Conservation (phyloP, 1,140 invertebrate genomes). For the Pseudachorutes palmiensis region DNA sequence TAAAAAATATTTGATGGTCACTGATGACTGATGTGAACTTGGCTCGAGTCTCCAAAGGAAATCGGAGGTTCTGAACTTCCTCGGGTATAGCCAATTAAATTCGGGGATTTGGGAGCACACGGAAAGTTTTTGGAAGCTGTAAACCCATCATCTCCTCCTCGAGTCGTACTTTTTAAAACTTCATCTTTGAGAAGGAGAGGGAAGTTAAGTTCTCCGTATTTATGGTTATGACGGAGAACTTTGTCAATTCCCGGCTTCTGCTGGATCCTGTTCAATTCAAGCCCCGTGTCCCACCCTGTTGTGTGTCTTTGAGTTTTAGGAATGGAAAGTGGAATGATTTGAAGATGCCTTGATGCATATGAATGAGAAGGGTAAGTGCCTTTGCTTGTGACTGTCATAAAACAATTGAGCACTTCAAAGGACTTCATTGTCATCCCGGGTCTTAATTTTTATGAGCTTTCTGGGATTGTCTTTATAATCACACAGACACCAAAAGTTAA, state of each 20-base stretch:
- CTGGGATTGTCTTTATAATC: no score
- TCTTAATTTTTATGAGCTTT: constrained; percentile 17
- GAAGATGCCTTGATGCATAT: constrained; percentile 2
- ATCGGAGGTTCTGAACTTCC: no score
- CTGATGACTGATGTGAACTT: no score
- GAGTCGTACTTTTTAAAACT: not conserved
- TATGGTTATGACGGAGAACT: not conserved
- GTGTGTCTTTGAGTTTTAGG: no score
- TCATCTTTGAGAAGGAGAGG: not conserved
- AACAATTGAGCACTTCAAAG: constrained; percentile 8
- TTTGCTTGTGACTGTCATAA: constrained; percentile 22
- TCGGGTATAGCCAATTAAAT: not conserved
- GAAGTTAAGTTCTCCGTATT: not conserved
- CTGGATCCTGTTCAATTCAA: no score
- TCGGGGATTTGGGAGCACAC: not conserved
- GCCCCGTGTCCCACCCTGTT: not conserved
- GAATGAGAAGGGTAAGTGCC: constrained; percentile 10
- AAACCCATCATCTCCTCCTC: not conserved
- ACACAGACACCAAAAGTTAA: no score
- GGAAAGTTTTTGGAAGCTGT: not conserved
- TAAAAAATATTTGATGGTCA: no score
- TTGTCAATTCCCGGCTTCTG: not conserved
- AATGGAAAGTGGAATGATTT: not conserved
- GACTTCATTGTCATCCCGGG: not conserved
- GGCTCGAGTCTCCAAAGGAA: no score